Percentiles rank a stretch among this genome's conserved stretches.
phyloP scores from a whole-genome alignment of 2,113 vertebrate species.

The Alethe diademata region DNA sequence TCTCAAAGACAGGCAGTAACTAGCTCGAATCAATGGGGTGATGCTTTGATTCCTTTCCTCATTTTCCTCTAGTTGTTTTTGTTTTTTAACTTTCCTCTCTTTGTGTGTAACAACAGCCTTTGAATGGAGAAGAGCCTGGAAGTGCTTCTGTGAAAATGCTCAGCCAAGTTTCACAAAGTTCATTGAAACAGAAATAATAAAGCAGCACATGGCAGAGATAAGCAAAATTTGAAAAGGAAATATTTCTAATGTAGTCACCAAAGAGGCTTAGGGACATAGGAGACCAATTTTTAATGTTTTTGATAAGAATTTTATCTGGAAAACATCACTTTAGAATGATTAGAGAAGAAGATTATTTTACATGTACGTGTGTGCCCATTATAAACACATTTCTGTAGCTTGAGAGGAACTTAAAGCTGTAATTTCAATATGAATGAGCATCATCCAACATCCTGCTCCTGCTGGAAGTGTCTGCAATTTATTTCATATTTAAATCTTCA shows the following conservation, averaged over 20 bases:
- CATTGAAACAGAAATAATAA: not conserved
- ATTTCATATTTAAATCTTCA: conserved; percentile 41
- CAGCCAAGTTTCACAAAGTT: not conserved
- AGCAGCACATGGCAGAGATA: not conserved
- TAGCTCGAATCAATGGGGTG: not conserved
- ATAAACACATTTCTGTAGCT: not conserved
- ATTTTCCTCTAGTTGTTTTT: not conserved
- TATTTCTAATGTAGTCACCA: not conserved
- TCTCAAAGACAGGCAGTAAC: not conserved
- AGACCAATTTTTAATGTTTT: not conserved
- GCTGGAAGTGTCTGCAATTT: conserved; percentile 36
- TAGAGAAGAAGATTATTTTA: not conserved
- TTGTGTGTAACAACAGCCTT: not conserved
- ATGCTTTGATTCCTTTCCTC: not conserved
- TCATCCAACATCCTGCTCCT: conserved; percentile 34
- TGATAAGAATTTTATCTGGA: not conserved
- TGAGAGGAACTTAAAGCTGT: not conserved
- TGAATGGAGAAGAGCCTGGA: not conserved
- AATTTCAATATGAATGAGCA: conserved; percentile 39
- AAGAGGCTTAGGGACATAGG: not conserved
- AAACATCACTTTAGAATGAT: not conserved
- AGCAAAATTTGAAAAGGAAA: not conserved
- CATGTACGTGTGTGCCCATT: not conserved
- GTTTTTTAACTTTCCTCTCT: not conserved
- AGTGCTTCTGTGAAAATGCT: not conserved